phyloP scores from a whole-genome alignment of 2,797 vertebrate species.

The Arctocebus calabarensis region DNA sequence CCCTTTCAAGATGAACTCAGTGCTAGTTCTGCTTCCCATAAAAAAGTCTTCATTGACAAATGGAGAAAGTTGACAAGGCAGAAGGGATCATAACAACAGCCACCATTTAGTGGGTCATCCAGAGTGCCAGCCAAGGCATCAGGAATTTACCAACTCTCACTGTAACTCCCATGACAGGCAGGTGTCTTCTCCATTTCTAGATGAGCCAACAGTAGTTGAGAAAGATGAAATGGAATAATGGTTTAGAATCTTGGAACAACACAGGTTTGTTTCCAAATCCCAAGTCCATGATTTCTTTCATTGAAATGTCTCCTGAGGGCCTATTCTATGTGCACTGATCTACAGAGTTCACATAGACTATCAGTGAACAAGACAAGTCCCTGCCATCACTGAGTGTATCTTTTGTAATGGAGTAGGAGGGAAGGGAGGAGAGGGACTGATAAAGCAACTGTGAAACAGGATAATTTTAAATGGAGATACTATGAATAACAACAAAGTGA shows the following conservation, averaged over 20 bases:
- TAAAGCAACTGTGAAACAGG: neutral
- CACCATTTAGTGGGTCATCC: neutral
- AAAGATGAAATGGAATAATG: neutral
- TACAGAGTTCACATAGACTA: too few relatives aligned
- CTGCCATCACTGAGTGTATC: neutral
- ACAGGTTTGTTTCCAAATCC: neutral
- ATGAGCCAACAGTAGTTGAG: neutral
- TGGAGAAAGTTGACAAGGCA: neutral
- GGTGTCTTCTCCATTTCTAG: neutral
- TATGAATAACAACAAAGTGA: neutral
- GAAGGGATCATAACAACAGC: accelerated
- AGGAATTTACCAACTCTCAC: neutral
- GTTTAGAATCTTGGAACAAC: neutral
- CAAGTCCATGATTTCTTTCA: neutral
- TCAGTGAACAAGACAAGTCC: neutral
- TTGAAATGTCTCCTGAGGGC: neutral
- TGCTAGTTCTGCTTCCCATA: neutral
- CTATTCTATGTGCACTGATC: neutral
- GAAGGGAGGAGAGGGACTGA: too few relatives aligned
- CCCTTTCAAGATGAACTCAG: neutral
- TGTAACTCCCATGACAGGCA: neutral
- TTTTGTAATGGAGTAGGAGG: neutral
- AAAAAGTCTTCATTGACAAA: neutral
- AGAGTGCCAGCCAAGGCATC: neutral
- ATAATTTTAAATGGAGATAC: neutral